Evolutionary conservation across 2,113 vertebrate genomes (phyloP), one percentile per base, ranked within the genome.

Genomic region (Urocolius indicus): DNA sequence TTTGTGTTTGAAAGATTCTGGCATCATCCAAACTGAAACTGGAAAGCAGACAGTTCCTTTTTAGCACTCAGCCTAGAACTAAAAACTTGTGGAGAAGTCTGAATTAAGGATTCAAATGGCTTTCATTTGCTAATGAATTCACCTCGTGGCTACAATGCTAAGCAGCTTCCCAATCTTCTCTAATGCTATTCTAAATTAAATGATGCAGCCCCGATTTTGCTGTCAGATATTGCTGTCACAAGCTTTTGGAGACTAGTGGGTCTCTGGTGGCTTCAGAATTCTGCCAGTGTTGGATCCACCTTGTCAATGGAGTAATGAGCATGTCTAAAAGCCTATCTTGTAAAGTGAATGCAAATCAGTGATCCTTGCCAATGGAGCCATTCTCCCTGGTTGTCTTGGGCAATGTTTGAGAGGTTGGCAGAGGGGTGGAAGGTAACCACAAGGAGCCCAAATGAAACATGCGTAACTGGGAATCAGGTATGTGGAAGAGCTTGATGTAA

Each of bases 1-100:
- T 81, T 57, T 90, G 23, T 68, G n/a, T 32, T 91, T 66, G 91
- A 71, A 92, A 89, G 51, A 49, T 91, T 72, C 84, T 82, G 89
- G 77, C 80, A 54, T 55, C 36, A 65, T 82, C 69, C 58, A 75
- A 21, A 61, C 16, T 5, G 15, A 68, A 84, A 58, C 7, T 87
- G 66, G 57, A 73, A 91, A 61, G 62, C 6, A 82, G 65, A 82
- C 65, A 77, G 32, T 68, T 59, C 66, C 65, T 89, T 29, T 36
- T 92, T 59, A 80, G 29, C 34, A 16, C 62, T 92, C 49, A 89
- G 62, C 48, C 73, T 89, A 75, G 80, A 84, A 92, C 89, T 52
- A 81, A 91, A 94, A 57, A 34, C 24, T 30, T 0, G 0, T 32
- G 41, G 30, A 45, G 30, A 89, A 72, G 61, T 52, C 49, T 67